Evolutionary conservation across 1,140 invertebrate genomes (phyloP), one percentile per base, ranked within the genome.

Genomic region (Drosophila elegans): DNA sequence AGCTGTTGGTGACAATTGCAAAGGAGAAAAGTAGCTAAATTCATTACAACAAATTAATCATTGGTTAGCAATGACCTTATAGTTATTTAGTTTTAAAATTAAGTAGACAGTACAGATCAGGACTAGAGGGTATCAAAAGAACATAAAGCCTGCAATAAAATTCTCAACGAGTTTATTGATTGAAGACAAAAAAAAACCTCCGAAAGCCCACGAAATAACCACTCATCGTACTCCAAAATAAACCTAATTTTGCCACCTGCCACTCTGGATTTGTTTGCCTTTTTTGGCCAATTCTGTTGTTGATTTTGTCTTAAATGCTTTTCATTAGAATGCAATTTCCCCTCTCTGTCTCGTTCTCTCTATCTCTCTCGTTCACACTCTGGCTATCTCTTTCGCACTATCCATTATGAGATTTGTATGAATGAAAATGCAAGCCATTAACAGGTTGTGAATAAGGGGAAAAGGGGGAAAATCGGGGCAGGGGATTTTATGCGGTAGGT

Each of bases 241-340:
- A n/a, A 11, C 32, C 9, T 13, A 52, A 36, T 11, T 21, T 16
- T 36, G 13, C 16, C 42, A 25, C 13, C 56, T 46, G 46, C n/a
- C 48, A 48, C 56, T 52, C 29, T 34, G 12, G 6, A 38, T 45
- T 57, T 66, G 61, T 59, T 57, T 60, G 34, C 51, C 38, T 36
- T 49, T 48, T 59, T 80, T 56, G 39, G 38, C 34, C 41, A 69
- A 69, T 68, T 68, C 63, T 25, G 21, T 69, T 82, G 80, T 84
- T 84, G 72, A 84, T 80, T 84, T 76, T 75, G 75, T 67, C 80
- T 80, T 84, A 75, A 83, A 76, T 48, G 64, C 29, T 84, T 62
- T 71, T 78, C 64, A 75, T 68, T 77, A 81, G 60, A 69, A 71
- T 78, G 69, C 69, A 74, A 48, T 71, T 66, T 60, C 12, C n/a